Base-by-base conservation (phyloP, 2,113 vertebrate species). In the Scortum barcoo region DNA sequence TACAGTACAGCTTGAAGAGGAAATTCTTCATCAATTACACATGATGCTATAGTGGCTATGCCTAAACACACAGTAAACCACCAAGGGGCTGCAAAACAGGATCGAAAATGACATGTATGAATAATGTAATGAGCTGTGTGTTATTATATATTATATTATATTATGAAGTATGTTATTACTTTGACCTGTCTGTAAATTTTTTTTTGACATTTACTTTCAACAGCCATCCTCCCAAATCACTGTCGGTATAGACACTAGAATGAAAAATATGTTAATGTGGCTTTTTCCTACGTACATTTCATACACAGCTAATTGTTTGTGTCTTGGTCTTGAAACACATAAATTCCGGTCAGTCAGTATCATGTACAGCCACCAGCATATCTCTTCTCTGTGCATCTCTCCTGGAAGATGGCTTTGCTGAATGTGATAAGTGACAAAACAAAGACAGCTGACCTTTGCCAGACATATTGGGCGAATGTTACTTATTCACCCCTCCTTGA, bases 371-470 rank as follows among this genome's bases (percentile, higher is more conserved):
- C 26, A 46, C n/a, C 40, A 40, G 33, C 7, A 74, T 44, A 24
- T 48, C 2, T 68, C 20, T 44, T 62, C 16, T 76, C 38, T 11
- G 26, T 46, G 68, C 12, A 33, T 7, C 63, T 67, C 53, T 44
- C 11, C 28, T 17, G 40, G 20, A 38, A 58, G 7, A 1, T 22
- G 5, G 30, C 26, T 67, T 38, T n/a, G 58, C 60, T 58, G 36
- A 60, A 10, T 66, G 33, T 30, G 69, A 83, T 61, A 72, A 76
- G 53, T 63, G 4, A 58, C 62, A 69, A 61, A 48, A 71, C 24
- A 44, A 72, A 80, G 46, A 17, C 24, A 53, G 50, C 30, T 58
- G 77, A 81, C 26, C 38, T 65, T 56, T 42, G 7, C 40, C 46
- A 44, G 10, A 44, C 12, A 48, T 4, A 30, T 28, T 50, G 60